phyloP scores from a whole-genome alignment of 1,140 invertebrate species.

The Achroia grisella region DNA sequence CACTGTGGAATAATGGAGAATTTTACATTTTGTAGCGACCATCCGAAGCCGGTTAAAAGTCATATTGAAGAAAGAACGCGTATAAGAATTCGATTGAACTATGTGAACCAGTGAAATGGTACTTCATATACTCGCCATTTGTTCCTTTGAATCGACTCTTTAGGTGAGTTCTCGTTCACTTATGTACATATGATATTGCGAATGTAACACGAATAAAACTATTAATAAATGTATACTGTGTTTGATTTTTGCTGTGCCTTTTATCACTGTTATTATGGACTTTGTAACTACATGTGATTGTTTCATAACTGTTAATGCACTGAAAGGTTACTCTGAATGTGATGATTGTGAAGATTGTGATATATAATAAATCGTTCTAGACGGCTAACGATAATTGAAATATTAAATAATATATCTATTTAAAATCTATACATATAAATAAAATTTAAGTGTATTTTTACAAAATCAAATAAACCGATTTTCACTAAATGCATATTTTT shows the following conservation, averaged over 20 bases:
- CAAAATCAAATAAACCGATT: too few relatives aligned
- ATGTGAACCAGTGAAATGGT: conserved; percentile 27
- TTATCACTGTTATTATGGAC: conserved; percentile 11
- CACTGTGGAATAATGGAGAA: conserved; percentile 53
- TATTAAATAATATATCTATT: too few relatives aligned
- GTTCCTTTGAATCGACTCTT: conserved; percentile 22
- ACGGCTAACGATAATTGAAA: too few relatives aligned
- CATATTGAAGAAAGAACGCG: conserved; percentile 13
- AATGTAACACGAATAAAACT: not conserved
- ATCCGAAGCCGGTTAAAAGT: conserved; percentile 56
- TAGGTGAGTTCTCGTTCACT: conserved; percentile 32
- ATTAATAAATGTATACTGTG: conserved; percentile 1
- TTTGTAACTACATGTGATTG: conserved; percentile 26
- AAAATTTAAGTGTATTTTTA: too few relatives aligned
- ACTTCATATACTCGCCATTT: conserved; percentile 21
- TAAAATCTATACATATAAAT: too few relatives aligned
- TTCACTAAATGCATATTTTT: too few relatives aligned
- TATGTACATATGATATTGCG: conserved; percentile 1
- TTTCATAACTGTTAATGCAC: not conserved
- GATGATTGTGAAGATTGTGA: not conserved
- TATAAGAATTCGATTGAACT: conserved; percentile 15
- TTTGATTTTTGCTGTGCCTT: conserved; percentile 2
- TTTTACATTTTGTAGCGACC: conserved; percentile 62
- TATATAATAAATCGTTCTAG: too few relatives aligned
- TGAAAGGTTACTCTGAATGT: too few relatives aligned